Base-by-base conservation (phyloP, 2,888 invertebrate genomes). In the Drosophila birchii region DNA sequence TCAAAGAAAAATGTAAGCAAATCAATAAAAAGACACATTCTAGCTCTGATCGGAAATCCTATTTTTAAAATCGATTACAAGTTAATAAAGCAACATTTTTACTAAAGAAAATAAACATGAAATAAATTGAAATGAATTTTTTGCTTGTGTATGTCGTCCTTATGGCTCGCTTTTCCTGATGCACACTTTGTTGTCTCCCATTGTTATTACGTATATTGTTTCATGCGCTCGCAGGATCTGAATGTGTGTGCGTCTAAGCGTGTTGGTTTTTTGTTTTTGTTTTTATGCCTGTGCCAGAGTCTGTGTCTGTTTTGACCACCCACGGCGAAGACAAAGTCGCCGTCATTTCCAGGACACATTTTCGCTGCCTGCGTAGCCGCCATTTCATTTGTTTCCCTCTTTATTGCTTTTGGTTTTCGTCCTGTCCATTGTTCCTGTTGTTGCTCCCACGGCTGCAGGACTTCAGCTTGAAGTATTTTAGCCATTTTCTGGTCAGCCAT, bases 401-500 rank as follows among this genome's bases (percentile, higher is more conserved):
- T 88, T 78, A 84, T 84, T 84, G 77, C 76, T 76, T 78, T 78
- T 76, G 68, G 56, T 59, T 78, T 78, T 67, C 63, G 26, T 54
- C 34, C 38, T 73, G 39, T 39, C 43, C 55, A 60, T 71, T 71
- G 53, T 57, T 44, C 60, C 62, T 58, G 61, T 54, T 62, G 29
- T 41, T 57, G 58, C 36, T 64, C n/a, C 23, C 23, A 44, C 51
- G 39, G 41, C 56, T 55, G 55, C 57, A 77, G 78, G 69, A 84
- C 73, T 81, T 84, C 62, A 62, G 74, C 82, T 77, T 81, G 76
- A 88, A 81, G 85, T 81, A 81, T 85, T 76, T 88, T 78, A 64
- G 79, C 81, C 86, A 86, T 83, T 86, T 88, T 66, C 74, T 83
- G 86, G 79, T 83, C 86, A 86, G 62, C 73, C 82, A 79, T 77